Evolutionary conservation across 2,797 vertebrate species (phyloP).

Genomic region (Sorex maritimensis): DNA sequence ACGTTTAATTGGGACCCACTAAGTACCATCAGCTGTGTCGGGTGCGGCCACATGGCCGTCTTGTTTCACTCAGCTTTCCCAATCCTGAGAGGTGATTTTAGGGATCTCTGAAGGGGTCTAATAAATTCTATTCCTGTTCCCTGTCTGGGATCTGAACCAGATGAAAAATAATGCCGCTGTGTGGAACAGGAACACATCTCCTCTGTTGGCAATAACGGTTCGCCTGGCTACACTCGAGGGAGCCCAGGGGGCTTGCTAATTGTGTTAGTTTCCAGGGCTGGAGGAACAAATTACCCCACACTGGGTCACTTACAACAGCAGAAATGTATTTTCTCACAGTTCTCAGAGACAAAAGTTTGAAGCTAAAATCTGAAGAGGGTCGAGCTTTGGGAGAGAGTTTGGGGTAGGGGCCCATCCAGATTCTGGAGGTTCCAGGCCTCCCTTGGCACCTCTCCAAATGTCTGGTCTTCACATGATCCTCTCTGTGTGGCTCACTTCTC

Average conservation of each 20-base stretch:
- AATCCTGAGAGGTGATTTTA: background rate
- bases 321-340: background rate
- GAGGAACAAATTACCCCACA: background rate
- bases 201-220: background rate
- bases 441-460: background rate
- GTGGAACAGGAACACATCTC: background rate
- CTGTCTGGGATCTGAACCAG: background rate
- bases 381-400: too few species aligned
- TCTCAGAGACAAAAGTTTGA: conserved; percentile 25
- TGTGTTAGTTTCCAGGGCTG: background rate
- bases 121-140: background rate
- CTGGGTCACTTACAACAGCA: background rate
- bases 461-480: background rate
- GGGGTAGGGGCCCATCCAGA: background rate
- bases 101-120: background rate
- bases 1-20: background rate
- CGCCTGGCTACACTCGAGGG: background rate
- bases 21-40: background rate
- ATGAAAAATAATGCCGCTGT: background rate
- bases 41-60: background rate
- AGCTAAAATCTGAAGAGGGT: background rate
- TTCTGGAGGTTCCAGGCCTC: background rate
- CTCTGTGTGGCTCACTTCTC: background rate
- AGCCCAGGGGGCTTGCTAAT: background rate
- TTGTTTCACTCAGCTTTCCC: background rate